Evolutionary conservation across 2,888 invertebrate species (phyloP).

Genomic region (Drosophila demipolita): DNA sequence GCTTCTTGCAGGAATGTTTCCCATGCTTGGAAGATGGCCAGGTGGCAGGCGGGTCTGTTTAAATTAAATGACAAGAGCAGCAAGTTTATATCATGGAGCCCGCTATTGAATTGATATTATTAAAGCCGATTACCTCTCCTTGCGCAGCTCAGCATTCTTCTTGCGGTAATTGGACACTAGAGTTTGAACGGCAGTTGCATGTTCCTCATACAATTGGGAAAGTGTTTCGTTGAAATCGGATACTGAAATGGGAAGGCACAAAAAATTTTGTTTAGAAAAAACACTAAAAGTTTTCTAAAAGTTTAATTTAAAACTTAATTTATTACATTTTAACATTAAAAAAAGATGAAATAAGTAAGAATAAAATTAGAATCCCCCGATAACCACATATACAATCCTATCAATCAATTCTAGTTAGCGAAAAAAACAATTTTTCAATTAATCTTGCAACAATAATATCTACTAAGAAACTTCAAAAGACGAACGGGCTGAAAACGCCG

Average conservation of each 20-base stretch:
- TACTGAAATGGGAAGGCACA: slow-evolving; percentile 86
- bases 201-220: slow-evolving; percentile 94
- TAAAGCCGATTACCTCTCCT: slow-evolving; percentile 90
- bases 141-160: slow-evolving; percentile 93
- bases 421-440: not conserved
- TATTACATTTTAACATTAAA: not conserved
- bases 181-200: slow-evolving; percentile 93
- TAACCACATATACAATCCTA: not conserved
- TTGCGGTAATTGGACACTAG: slow-evolving; percentile 94
- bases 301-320: not conserved
- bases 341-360: not conserved
- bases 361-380: too few relatives aligned
- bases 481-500: slow-evolving; percentile 1
- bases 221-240: slow-evolving; percentile 96
- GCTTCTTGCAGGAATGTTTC: slow-evolving; percentile 95
- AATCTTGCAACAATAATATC: slow-evolving; percentile 1
- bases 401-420: not conserved
- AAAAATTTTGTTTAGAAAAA: not conserved
- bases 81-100: slow-evolving; percentile 9
- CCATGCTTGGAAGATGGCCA: slow-evolving; percentile 95
- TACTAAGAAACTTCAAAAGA: slow-evolving; percentile 3
- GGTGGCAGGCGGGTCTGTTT: slow-evolving; percentile 90
- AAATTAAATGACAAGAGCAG: not conserved
- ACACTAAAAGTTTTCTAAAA: too few relatives aligned
- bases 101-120: not conserved